Conservation (phyloP, 35 echinoderm and acorn worm species). For the Acanthaster planci region DNA sequence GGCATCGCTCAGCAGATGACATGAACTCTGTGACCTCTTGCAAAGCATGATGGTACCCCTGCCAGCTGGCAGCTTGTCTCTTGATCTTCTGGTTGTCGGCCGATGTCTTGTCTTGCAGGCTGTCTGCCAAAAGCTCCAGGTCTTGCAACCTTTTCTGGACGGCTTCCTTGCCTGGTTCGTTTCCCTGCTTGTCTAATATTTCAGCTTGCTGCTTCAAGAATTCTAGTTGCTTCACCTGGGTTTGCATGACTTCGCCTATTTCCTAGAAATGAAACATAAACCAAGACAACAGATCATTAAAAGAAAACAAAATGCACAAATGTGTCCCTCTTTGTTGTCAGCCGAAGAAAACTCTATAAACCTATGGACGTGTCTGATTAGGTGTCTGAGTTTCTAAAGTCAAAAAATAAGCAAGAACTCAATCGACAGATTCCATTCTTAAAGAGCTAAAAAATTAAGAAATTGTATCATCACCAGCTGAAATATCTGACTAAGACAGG, state of each 20-base stretch:
- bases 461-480: too few relatives aligned
- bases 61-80: constrained; percentile 40
- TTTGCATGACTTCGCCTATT: constrained; percentile 40
- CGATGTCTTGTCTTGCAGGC: constrained; percentile 9
- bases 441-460: too few relatives aligned
- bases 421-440: too few relatives aligned
- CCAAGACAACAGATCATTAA: background rate
- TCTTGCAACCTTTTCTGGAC: constrained; percentile 40
- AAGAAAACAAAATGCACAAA: constrained; percentile 10
- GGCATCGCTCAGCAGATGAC: constrained; percentile 28
- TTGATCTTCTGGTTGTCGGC: constrained; percentile 21
- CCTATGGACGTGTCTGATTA: too few relatives aligned
- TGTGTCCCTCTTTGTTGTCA: too few relatives aligned
- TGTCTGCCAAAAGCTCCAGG: constrained; percentile 41
- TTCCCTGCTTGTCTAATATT: constrained; percentile 41
- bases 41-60: constrained; percentile 51
- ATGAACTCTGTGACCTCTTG: constrained; percentile 51
- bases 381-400: too few relatives aligned
- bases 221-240: constrained; percentile 45
- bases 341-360: too few relatives aligned
- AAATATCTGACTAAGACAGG: too few relatives aligned
- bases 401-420: too few relatives aligned
- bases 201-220: constrained; percentile 41
- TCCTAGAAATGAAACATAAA: constrained; percentile 33
- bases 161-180: constrained; percentile 50